Conservation (phyloP, 2,888 invertebrate genomes). For the Nemotelus nigrinus region DNA sequence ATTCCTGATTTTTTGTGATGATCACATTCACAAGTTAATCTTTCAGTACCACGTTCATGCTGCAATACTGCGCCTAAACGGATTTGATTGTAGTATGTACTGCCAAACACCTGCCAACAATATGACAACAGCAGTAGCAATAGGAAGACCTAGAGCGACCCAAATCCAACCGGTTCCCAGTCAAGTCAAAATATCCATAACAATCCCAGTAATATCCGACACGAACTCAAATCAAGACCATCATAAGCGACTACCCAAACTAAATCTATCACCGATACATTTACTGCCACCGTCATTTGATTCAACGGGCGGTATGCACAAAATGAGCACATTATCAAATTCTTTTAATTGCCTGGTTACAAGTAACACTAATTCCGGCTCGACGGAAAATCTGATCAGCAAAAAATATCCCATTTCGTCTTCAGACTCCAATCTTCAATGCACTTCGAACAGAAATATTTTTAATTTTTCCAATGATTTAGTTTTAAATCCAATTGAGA, state of each 20-base stretch:
- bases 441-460: slow-evolving; percentile 58
- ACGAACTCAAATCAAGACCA: slow-evolving; percentile 16
- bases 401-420: slow-evolving; percentile 56
- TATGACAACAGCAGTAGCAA: not conserved
- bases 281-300: slow-evolving; percentile 57
- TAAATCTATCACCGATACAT: slow-evolving; percentile 59
- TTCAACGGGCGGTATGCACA: slow-evolving; percentile 51
- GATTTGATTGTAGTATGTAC: slow-evolving; percentile 67
- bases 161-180: slow-evolving; percentile 50
- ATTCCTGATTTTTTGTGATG: slow-evolving; percentile 9
- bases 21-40: slow-evolving; percentile 48
- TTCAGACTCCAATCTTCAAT: slow-evolving; percentile 61
- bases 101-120: slow-evolving; percentile 59
- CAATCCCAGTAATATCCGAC: slow-evolving; percentile 49
- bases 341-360: slow-evolving; percentile 60
- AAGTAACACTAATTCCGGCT: not conserved
- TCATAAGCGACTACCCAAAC: slow-evolving; percentile 55
- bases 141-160: slow-evolving; percentile 10
- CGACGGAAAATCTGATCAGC: slow-evolving; percentile 4
- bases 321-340: slow-evolving; percentile 57
- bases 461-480: slow-evolving; percentile 62
- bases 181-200: slow-evolving; percentile 58
- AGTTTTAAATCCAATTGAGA: slow-evolving; percentile 56
- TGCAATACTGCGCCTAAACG: slow-evolving; percentile 68
- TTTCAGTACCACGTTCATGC: slow-evolving; percentile 69